A percentile compares a stretch with the other conserved stretches of the same genome.
phyloP scores from a whole-genome alignment of 1,140 invertebrate genomes.

The Melanaphis sacchari region DNA sequence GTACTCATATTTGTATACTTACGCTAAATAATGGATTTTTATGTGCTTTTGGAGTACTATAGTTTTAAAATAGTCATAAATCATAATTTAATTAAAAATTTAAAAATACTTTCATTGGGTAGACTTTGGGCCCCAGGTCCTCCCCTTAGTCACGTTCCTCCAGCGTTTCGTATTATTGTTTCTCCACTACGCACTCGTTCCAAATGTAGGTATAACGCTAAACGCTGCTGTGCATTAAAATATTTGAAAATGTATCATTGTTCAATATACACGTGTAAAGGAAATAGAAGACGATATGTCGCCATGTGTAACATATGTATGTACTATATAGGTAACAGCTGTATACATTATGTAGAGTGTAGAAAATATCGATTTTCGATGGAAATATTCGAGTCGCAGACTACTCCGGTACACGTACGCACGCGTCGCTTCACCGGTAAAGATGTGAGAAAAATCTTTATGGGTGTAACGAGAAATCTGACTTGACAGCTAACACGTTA shows the following conservation, averaged over 20 bases:
- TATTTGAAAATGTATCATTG: neutral
- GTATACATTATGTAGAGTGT: neutral
- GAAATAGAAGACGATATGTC: neutral
- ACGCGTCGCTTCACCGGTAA: neutral
- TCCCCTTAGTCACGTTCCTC: neutral
- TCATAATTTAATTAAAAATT: neutral
- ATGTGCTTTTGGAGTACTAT: neutral
- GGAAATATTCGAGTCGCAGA: neutral
- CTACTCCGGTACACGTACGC: too few relatives aligned
- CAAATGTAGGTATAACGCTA: neutral
- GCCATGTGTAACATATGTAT: neutral
- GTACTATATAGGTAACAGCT: neutral
- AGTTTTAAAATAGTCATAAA: neutral
- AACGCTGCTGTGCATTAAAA: neutral
- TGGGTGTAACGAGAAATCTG: neutral
- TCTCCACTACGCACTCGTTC: neutral
- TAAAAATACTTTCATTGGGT: neutral
- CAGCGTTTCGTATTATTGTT: neutral
- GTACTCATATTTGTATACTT: too few relatives aligned
- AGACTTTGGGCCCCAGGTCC: neutral
- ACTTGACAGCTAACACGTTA: constrained; percentile 27
- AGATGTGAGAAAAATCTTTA: neutral
- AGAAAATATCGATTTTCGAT: neutral
- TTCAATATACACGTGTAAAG: neutral
- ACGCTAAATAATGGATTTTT: too few relatives aligned